Evolutionary conservation across 2,888 invertebrate genomes (phyloP).

Genomic region (Pogonocherus hispidulus): DNA sequence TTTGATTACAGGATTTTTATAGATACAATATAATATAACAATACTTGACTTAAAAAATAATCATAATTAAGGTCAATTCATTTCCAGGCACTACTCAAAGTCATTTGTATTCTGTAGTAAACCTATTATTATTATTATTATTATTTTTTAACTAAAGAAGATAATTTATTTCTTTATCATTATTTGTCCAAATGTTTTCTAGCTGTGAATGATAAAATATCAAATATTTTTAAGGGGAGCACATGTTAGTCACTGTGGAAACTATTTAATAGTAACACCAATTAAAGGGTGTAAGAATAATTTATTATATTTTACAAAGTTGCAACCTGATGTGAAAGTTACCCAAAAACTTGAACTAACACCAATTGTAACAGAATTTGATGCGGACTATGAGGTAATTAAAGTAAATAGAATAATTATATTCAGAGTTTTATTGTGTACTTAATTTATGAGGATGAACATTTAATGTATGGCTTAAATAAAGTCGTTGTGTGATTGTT

Average conservation of each 20-base stretch:
- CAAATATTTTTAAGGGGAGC: constrained; percentile 77
- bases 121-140: not conserved
- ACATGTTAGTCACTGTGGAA: constrained; percentile 91
- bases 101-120: not conserved
- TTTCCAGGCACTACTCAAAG: not conserved
- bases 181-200: too few relatives aligned
- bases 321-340: constrained; percentile 77
- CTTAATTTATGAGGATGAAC: too few relatives aligned
- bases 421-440: not conserved
- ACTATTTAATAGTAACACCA: constrained; percentile 87
- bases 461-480: too few relatives aligned
- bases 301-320: constrained; percentile 86
- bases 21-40: too few relatives aligned
- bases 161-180: too few relatives aligned
- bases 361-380: constrained; percentile 89
- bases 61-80: not conserved
- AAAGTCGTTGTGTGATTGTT: too few relatives aligned
- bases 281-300: constrained; percentile 94
- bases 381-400: constrained; percentile 91
- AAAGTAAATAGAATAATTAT: too few relatives aligned
- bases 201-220: too few relatives aligned
- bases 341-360: constrained; percentile 77
- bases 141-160: too few relatives aligned
- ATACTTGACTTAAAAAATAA: too few relatives aligned
- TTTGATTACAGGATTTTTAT: too few relatives aligned